Percentiles rank a stretch among this genome's conserved stretches.
Evolutionary conservation across 2,113 vertebrate genomes (phyloP).

Genomic region (Eretmochelys imbricata): DNA sequence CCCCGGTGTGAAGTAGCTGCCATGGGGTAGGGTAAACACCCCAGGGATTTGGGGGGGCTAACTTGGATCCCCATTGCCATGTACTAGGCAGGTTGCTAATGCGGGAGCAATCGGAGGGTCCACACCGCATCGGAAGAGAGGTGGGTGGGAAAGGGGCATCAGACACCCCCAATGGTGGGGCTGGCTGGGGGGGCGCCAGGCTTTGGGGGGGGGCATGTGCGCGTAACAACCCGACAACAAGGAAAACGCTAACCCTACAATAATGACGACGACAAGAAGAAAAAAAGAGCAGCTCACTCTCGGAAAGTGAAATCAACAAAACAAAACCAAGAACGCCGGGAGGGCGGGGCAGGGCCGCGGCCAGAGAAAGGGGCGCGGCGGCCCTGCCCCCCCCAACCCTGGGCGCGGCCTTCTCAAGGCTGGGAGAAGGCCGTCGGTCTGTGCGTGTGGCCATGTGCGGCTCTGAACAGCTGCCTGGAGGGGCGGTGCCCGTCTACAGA

Average conservation of each 20-base stretch:
- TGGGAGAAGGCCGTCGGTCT: conserved; percentile 21
- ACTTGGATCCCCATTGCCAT: not conserved
- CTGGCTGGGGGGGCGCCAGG: not conserved
- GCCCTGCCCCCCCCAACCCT: not conserved
- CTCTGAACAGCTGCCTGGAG: conserved; percentile 15
- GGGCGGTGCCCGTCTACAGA: not conserved
- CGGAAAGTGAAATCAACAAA: not conserved
- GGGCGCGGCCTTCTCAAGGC: conserved; percentile 1
- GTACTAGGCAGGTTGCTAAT: not conserved
- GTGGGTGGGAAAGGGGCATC: not conserved
- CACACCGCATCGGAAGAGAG: not conserved
- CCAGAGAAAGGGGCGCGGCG: not conserved
- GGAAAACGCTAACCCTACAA: not conserved
- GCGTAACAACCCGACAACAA: not conserved
- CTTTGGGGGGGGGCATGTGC: not conserved
- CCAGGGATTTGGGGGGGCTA: not conserved
- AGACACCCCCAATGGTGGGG: not conserved
- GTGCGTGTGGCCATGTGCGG: conserved; percentile 44
- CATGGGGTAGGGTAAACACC: not conserved
- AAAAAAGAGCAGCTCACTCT: not conserved
- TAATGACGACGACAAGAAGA: not conserved
- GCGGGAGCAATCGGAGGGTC: no score
- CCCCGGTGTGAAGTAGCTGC: not conserved
- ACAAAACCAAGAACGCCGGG: not conserved
- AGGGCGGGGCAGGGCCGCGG: not conserved